A percentile compares a stretch with the other conserved stretches of the same genome.
phyloP scores from a whole-genome alignment of 2,797 vertebrate species.

The Pitangus sulphuratus region DNA sequence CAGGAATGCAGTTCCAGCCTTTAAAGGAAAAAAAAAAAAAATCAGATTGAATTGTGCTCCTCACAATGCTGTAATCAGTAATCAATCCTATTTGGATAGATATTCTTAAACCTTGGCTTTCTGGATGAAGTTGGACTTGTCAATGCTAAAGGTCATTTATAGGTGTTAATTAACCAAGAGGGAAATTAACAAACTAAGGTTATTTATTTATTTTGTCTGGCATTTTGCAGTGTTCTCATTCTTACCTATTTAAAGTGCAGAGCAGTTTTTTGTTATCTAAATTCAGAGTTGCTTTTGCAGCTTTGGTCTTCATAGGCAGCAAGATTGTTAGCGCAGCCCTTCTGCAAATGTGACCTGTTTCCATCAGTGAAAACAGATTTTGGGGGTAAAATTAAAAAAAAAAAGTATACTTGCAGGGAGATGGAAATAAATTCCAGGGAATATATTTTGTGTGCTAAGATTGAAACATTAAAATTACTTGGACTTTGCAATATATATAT shows the following conservation, averaged over 20 bases:
- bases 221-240: slow-evolving; percentile 73
- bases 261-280: not conserved
- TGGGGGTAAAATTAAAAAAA: not conserved
- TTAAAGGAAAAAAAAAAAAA: not conserved
- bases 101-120: slow-evolving; percentile 85
- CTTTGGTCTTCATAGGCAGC: not conserved
- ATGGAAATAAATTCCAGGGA: not conserved
- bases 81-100: slow-evolving; percentile 82
- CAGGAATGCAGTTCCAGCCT: not conserved
- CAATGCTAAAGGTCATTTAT: slow-evolving; percentile 83
- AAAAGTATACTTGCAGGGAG: not conserved
- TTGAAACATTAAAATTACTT: not conserved
- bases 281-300: not conserved
- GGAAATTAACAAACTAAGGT: slow-evolving; percentile 83
- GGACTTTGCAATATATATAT: not conserved
- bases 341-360: not conserved
- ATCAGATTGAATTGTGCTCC: slow-evolving; percentile 11
- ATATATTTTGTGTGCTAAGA: not conserved
- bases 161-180: slow-evolving; percentile 88
- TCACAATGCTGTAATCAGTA: slow-evolving; percentile 73
- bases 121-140: slow-evolving; percentile 85
- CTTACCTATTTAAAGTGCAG: not conserved
- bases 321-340: not conserved
- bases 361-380: not conserved
- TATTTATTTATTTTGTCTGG: slow-evolving; percentile 76